Evolutionary conservation across 2,113 vertebrate species (phyloP).

Genomic region (Benthochromis sp.): DNA sequence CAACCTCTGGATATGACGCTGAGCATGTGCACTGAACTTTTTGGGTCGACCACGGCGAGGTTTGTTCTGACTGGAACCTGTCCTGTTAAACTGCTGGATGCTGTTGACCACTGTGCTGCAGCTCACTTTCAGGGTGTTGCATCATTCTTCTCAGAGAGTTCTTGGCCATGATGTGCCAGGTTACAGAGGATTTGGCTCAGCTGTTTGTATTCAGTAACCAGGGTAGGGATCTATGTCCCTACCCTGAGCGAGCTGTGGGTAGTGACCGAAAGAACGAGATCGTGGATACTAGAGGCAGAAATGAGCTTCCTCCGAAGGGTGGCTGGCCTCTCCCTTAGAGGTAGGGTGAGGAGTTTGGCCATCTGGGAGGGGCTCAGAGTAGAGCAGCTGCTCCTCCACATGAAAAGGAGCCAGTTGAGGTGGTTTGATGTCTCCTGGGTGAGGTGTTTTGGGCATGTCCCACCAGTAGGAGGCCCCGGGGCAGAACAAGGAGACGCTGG

Average conservation of each 20-base stretch:
- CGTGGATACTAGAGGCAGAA: fast-evolving
- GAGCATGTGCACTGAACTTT: neutral
- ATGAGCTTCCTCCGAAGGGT: neutral
- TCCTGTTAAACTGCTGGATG: neutral
- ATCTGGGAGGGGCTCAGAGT: neutral
- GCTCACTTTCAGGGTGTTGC: neutral
- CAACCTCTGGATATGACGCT: neutral
- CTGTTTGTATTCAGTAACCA: neutral
- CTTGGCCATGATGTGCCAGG: neutral
- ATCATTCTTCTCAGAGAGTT: neutral
- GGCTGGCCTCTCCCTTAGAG: neutral
- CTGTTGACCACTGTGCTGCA: neutral
- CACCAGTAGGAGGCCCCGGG: fast-evolving
- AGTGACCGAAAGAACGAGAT: neutral
- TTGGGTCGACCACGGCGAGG: neutral
- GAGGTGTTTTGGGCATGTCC: neutral
- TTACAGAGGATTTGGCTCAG: neutral
- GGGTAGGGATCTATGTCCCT: neutral
- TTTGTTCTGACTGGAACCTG: neutral
- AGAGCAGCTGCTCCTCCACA: neutral
- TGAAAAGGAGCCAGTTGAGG: neutral
- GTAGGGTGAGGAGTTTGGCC: neutral
- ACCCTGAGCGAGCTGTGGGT: neutral
- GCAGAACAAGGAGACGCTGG: neutral
- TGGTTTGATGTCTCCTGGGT: neutral